A percentile compares a stretch with the other conserved stretches of the same genome.
These are phyloP conservation scores for Pogonomyrmex californicus DNA, from an alignment of 1,140 invertebrate genomes.

Conservation along the genomic window DNA sequence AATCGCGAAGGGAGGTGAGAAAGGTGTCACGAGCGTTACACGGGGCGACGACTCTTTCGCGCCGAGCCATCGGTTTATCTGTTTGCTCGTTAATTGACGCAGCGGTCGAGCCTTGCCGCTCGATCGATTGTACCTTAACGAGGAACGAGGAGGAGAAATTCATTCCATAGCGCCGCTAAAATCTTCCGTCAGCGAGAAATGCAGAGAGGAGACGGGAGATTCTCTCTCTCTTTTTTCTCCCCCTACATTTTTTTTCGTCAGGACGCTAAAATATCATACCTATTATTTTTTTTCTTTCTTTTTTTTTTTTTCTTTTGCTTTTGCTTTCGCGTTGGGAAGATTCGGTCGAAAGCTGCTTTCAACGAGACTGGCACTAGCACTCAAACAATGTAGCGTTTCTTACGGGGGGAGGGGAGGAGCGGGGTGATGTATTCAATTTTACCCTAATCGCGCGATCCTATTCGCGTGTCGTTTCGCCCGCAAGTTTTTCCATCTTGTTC, in stretches of 20 bases:
- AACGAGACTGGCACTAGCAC: not conserved
- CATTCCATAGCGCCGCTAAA: constrained; percentile 11
- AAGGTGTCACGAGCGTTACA: not conserved
- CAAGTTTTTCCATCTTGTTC: not conserved
- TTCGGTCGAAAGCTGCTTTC: not conserved
- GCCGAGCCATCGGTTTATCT: constrained; percentile 20
- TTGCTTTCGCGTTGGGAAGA: not conserved
- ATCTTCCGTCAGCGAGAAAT: constrained; percentile 29
- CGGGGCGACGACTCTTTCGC: constrained; percentile 38
- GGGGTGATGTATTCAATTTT: not conserved
- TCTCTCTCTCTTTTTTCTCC: not conserved
- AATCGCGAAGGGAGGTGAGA: not conserved
- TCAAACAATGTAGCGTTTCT: not conserved
- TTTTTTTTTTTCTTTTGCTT: no score
- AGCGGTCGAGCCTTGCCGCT: constrained; percentile 26
- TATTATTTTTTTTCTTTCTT: not conserved
- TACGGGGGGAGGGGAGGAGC: no score
- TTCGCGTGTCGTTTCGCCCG: not conserved
- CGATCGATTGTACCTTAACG: constrained; percentile 55
- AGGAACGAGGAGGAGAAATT: not conserved
- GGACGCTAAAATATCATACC: not conserved
- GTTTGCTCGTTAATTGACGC: constrained; percentile 58
- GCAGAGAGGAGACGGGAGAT: not conserved
- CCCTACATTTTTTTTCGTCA: not conserved
- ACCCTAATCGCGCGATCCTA: not conserved